Percentiles rank a stretch among this genome's conserved stretches.
Conservation (phyloP, 2,797 vertebrate species). For the Malurus splendens region DNA sequence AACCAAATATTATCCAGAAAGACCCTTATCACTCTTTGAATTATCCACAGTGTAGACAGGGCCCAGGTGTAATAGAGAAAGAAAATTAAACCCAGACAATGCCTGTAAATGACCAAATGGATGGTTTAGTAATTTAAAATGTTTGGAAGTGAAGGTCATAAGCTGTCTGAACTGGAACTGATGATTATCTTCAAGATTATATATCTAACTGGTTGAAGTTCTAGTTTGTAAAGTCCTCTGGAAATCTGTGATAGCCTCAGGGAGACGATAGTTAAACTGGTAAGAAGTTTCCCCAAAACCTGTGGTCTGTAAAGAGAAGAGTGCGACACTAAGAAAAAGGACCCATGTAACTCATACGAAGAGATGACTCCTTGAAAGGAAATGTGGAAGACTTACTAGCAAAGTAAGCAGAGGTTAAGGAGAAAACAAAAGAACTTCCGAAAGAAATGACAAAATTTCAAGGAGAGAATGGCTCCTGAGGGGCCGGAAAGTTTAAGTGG, state of each 20-base stretch:
- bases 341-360: not conserved
- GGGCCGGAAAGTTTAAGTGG: not conserved
- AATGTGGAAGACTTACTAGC: not conserved
- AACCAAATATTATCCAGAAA: not conserved
- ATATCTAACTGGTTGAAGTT: not conserved
- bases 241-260: not conserved
- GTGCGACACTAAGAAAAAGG: not conserved
- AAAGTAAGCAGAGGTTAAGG: not conserved
- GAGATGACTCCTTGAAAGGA: not conserved
- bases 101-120: not conserved
- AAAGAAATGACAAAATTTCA: not conserved
- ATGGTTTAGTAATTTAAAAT: not conserved
- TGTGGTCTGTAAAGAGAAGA: not conserved
- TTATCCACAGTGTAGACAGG: not conserved
- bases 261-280: not conserved
- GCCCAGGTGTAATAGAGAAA: not conserved
- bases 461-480: not conserved
- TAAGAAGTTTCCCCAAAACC: not conserved
- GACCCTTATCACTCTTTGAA: not conserved
- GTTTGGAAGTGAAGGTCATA: not conserved
- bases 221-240: not conserved
- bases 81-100: not conserved
- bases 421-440: not conserved
- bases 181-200: not conserved
- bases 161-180: not conserved